Conservation (phyloP, 2,113 vertebrate genomes). For the Notechis scutatus region DNA sequence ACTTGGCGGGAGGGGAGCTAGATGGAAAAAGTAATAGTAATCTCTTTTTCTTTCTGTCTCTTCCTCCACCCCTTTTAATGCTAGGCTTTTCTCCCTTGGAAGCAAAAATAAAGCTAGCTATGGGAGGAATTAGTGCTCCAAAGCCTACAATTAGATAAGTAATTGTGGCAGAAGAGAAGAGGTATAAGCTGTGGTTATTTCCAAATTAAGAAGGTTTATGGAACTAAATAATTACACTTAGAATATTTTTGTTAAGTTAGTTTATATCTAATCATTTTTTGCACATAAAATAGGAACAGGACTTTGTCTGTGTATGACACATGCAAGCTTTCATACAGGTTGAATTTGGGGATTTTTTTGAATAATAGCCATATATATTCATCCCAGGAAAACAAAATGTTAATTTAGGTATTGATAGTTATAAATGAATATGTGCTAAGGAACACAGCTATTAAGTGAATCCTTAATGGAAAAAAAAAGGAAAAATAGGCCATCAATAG, state of each 20-base stretch:
- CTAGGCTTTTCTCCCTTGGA: not conserved
- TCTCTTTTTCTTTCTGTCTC: not conserved
- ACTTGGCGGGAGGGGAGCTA: not conserved
- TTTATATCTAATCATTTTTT: not conserved
- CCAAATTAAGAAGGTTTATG: not conserved
- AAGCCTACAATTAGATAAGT: not conserved
- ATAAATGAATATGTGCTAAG: conserved; percentile 74
- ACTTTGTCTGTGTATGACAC: not conserved
- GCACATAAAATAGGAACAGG: not conserved
- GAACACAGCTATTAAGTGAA: conserved; percentile 46
- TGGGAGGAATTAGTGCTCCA: not conserved
- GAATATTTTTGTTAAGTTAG: not conserved
- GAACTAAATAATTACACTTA: not conserved
- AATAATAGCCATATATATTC: conserved; percentile 60
- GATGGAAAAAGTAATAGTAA: not conserved
- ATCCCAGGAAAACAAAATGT: conserved; percentile 63
- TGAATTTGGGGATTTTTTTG: conserved; percentile 51
- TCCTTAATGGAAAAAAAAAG: not conserved
- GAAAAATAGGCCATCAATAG: conserved; percentile 56
- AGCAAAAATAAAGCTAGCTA: not conserved
- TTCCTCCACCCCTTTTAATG: not conserved
- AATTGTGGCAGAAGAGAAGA: not conserved
- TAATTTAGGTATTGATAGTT: conserved; percentile 77
- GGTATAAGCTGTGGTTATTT: not conserved
- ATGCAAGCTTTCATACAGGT: conserved; percentile 18